These are phyloP conservation scores for Trachelus iudaicus DNA, from an alignment of 2,888 invertebrate species.

Conservation along the genomic window DNA sequence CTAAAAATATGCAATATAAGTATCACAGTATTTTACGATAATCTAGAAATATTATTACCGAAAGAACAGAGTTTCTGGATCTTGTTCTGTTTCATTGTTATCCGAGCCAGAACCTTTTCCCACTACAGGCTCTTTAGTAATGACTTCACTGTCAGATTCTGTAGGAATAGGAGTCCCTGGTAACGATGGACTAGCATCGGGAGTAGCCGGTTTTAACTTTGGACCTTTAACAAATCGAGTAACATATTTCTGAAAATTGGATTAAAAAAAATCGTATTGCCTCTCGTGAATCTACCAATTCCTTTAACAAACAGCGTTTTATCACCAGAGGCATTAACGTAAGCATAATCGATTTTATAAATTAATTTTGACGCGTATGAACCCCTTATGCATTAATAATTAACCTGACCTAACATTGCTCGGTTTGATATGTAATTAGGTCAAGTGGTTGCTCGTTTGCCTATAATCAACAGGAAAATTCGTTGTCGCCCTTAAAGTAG, in stretches of 20 bases:
- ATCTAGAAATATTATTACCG: constrained; percentile 40
- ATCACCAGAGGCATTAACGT: neutral
- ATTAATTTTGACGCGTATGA: neutral
- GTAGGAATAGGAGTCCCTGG: constrained; percentile 49
- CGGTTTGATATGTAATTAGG: neutral
- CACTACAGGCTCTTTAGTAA: constrained; percentile 30
- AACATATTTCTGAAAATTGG: neutral
- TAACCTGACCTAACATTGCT: neutral
- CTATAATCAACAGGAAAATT: neutral
- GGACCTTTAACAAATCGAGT: constrained; percentile 42
- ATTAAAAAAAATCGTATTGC: neutral
- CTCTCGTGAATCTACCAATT: neutral
- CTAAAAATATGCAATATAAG: neutral
- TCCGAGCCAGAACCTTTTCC: constrained; percentile 30
- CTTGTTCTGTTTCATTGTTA: constrained; percentile 42
- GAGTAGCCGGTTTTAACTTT: constrained; percentile 48
- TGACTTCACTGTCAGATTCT: constrained; percentile 40
- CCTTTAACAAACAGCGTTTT: neutral
- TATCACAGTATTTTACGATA: neutral
- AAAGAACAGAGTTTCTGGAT: constrained; percentile 59
- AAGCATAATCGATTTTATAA: neutral
- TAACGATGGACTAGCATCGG: constrained; percentile 43
- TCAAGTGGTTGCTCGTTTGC: neutral
- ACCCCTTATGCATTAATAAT: neutral
- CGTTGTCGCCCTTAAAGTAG: neutral